A percentile compares a stretch with the other conserved stretches of the same genome.
Evolutionary conservation across 2,113 vertebrate genomes (phyloP).

Genomic region (Piaya cayana): DNA sequence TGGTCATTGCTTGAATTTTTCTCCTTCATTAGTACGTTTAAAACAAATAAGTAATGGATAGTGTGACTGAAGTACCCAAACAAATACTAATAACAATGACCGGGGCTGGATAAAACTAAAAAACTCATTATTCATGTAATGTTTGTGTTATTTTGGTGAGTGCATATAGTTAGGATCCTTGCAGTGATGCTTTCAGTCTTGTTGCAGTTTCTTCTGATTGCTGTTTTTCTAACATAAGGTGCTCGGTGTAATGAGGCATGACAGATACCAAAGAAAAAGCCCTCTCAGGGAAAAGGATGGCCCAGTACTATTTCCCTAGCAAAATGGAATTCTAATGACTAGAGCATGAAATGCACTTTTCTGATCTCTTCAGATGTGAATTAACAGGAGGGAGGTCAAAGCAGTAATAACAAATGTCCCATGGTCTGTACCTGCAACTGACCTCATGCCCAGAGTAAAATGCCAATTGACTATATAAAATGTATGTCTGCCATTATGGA

Average conservation of each 20-base stretch:
- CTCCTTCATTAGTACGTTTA: neutral
- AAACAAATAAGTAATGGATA: neutral
- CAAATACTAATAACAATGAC: neutral
- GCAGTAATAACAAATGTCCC: neutral
- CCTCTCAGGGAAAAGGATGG: neutral
- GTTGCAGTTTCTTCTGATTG: neutral
- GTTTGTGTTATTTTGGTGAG: too few species aligned
- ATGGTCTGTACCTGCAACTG: neutral
- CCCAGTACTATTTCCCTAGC: neutral
- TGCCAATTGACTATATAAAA: neutral
- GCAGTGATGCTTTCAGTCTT: neutral
- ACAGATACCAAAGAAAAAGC: constrained; percentile 4
- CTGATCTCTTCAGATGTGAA: neutral
- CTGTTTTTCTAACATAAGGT: constrained; percentile 30
- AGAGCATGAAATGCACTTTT: constrained; percentile 15
- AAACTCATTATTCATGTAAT: neutral
- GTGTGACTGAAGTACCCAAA: neutral
- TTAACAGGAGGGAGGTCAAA: neutral
- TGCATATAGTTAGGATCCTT: too few species aligned
- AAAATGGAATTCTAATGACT: constrained; percentile 48
- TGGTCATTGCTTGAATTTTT: neutral
- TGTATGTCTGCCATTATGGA: neutral
- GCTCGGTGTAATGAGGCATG: constrained; percentile 27
- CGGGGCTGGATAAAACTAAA: neutral
- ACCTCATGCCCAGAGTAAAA: neutral